Conservation (phyloP, 2,797 vertebrate genomes). For the Chiroxiphia lanceolata region DNA sequence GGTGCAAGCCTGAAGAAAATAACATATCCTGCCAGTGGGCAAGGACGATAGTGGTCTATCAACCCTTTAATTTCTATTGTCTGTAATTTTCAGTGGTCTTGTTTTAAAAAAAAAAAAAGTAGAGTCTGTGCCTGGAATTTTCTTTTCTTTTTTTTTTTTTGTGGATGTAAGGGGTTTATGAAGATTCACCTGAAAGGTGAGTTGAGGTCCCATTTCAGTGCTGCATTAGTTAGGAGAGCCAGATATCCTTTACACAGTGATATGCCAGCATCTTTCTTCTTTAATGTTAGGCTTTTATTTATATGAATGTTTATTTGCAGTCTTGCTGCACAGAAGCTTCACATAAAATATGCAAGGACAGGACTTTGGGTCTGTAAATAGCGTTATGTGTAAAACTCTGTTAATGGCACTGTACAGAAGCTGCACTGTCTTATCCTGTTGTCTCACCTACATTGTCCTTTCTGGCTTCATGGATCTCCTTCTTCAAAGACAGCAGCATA, state of each 20-base stretch:
- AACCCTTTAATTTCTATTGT: neutral
- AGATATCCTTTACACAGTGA: neutral
- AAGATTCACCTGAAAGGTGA: neutral
- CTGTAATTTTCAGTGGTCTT: neutral
- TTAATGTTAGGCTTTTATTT: neutral
- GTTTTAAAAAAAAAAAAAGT: neutral
- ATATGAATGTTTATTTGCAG: neutral
- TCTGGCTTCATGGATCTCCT: neutral
- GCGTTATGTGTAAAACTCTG: neutral
- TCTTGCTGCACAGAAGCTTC: neutral
- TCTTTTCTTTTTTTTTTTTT: neutral
- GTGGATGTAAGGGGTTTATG: neutral
- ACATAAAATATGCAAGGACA: neutral
- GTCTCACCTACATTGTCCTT: neutral
- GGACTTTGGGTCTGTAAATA: neutral
- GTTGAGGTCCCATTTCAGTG: neutral
- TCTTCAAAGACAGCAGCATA: neutral
- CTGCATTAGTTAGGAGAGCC: neutral
- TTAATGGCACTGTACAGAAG: neutral
- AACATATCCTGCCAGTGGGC: fast-evolving
- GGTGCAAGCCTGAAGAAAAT: neutral
- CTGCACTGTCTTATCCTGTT: neutral
- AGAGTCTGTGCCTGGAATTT: neutral
- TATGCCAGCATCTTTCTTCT: neutral
- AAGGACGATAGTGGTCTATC: neutral